Conservation (phyloP, 2,888 invertebrate species). For the Ditylenchus weischeri region DNA sequence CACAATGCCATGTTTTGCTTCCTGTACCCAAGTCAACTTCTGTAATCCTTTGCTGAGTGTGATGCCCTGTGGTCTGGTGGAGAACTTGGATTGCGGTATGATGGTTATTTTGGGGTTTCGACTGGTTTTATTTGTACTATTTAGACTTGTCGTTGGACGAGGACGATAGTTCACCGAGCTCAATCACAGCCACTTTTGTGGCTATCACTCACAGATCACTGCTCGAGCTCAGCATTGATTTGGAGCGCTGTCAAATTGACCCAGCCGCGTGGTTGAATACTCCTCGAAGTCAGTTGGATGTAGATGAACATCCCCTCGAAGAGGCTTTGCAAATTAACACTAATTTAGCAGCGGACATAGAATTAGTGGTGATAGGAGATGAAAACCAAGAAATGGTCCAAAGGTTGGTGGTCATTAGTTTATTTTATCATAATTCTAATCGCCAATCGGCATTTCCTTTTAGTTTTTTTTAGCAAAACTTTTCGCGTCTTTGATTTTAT, state of each 20-base stretch:
- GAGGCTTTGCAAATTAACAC: neutral
- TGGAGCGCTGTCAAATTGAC: slow-evolving; percentile 26
- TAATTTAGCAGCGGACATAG: no score
- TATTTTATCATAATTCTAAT: no score
- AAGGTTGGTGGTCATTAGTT: no score
- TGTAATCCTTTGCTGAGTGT: slow-evolving; percentile 33
- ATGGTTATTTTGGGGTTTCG: neutral
- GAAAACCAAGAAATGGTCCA: no score
- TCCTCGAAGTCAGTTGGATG: neutral
- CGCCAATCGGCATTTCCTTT: no score
- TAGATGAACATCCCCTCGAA: neutral
- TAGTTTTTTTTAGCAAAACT: no score
- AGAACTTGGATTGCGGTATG: slow-evolving; percentile 20
- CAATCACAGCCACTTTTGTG: slow-evolving; percentile 29
- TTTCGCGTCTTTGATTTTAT: no score
- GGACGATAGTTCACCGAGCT: slow-evolving; percentile 22
- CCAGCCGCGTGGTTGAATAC: slow-evolving; percentile 3
- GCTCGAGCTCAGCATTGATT: slow-evolving; percentile 34
- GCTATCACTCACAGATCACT: slow-evolving; percentile 37
- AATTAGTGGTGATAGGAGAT: no score
- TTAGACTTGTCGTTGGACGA: slow-evolving; percentile 36
- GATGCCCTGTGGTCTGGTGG: slow-evolving; percentile 31
- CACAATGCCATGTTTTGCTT: slow-evolving; percentile 34
- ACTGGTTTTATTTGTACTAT: neutral
- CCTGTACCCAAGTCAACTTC: slow-evolving; percentile 37